Base-by-base conservation (phyloP, 2,888 invertebrate genomes). In the Eugnorisma glareosa region DNA sequence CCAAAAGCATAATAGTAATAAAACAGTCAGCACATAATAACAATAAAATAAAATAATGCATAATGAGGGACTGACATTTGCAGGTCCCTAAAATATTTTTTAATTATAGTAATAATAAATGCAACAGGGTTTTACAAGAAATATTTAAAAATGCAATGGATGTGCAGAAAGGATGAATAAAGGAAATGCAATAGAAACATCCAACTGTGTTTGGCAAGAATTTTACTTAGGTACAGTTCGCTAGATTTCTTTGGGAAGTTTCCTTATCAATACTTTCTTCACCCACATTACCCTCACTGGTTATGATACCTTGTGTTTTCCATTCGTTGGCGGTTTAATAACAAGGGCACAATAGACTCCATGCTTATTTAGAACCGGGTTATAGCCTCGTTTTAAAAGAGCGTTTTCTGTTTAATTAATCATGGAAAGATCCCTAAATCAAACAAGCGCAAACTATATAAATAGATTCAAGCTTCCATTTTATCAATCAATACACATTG, bases 401-500 rank as follows among this genome's bases (percentile, higher is more conserved):
- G 28, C 15, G 28, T 57, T 57, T 57, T 15, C 48, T 28, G 28
- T 28, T 28, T 15, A 28, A 28, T 57, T 6, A 57, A 57, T 57
- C 2, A n/a, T n/a, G n/a, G n/a, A n/a, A n/a, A n/a, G n/a, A n/a
- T n/a, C n/a, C n/a, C n/a, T n/a, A n/a, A n/a, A n/a, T n/a, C n/a
- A n/a, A n/a, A n/a, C n/a, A 35, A 61, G 7, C 8, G 11, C 59
- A 61, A 61, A 35, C 31, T 51, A 28, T 59, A 37, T 37, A 69
- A 68, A 37, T n/a, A 51, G 51, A 21, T 18, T n/a, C 18, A 7
- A 13, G n/a, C n/a, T 35, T 54, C n/a, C 11, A 15, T 68, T 28
- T 37, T 28, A 57, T 28, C 28, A 68, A 68, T 37, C 68, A 68
- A 24, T 54, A 54, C 7, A 21, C n/a, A 54, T 68, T 51, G 37